Base-by-base conservation (phyloP, 2,797 vertebrate species). In the Falco rusticolus region DNA sequence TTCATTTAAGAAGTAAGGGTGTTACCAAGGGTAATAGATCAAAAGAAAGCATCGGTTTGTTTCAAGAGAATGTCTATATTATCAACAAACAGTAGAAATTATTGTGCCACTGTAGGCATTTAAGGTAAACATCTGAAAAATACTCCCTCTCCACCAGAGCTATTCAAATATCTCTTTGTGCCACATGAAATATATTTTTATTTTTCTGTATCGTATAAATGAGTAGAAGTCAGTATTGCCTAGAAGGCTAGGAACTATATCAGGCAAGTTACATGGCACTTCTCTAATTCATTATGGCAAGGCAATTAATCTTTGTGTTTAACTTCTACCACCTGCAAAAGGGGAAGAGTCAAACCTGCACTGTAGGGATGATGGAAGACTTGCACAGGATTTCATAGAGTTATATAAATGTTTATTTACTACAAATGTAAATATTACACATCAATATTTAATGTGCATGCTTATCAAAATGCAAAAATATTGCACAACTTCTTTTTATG, bases 151-250 rank as follows among this genome's bases (percentile, higher is more conserved):
- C 51, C 76, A 47, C 19, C 47, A 33, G 29, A 19, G 56, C 43
- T 53, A 9, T 7, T 84, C 41, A 60, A 53, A 71, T 1, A 39
- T n/a, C 50, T 37, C 20, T 43, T 43, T 33, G 16, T 22, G 22
- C 14, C 74, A 43, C 34, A 5, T 6, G 24, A 69, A 93, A 53
- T 4, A 14, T 8, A 45, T 5, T 9, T 75, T 76, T 29, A 16
- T 51, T 57, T 57, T 85, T 33, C 53, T 13, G 0, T 12, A 1
- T 31, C 2, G 0, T 6, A 34, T 13, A 50, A 50, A 39, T 11
- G 17, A 86, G 33, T 29, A 50, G 25, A 56, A 71, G 50, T 22
- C 68, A 50, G 6, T 7, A 5, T 53, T 16, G 11, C 48, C 64
- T n/a, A 45, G 13, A 88, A 31, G 15, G 18, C 33, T 33, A 21